phyloP scores from a whole-genome alignment of 2,888 invertebrate species.

The Choristoneura rosaceana region DNA sequence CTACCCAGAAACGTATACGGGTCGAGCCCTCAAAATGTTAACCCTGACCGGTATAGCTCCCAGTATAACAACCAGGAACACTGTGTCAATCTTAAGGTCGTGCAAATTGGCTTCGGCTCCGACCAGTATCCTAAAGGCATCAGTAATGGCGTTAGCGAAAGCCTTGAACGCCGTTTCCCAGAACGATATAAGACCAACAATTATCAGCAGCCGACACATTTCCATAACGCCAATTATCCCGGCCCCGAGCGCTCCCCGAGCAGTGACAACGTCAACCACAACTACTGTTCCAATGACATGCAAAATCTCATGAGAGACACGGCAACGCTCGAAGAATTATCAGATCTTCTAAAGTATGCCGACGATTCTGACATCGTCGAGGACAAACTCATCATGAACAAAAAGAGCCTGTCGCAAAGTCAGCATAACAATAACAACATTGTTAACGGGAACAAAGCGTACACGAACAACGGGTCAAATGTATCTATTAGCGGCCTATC shows the following conservation, averaged over 20 bases:
- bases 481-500: conserved; percentile 92
- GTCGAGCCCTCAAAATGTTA: conserved; percentile 73
- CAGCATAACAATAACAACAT: conserved; percentile 73
- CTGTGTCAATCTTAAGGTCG: conserved; percentile 85
- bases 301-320: conserved; percentile 82
- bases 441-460: conserved; percentile 77
- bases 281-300: conserved; percentile 76
- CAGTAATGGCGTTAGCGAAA: conserved; percentile 76
- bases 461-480: conserved; percentile 89
- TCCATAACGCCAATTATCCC: conserved; percentile 75
- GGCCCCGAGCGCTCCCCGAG: conserved; percentile 77
- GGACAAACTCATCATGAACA: conserved; percentile 79
- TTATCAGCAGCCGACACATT: conserved; percentile 72
- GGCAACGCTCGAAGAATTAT: conserved; percentile 89
- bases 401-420: conserved; percentile 75
- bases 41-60: conserved; percentile 81
- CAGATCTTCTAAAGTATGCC: conserved; percentile 89
- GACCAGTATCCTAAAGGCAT: conserved; percentile 86
- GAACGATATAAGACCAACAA: conserved; percentile 80
- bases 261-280: conserved; percentile 78
- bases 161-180: conserved; percentile 80
- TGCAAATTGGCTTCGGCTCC: conserved; percentile 86
- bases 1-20: conserved; percentile 89
- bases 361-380: conserved; percentile 89
- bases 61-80: conserved; percentile 83